phyloP scores from a whole-genome alignment of 1,140 invertebrate species.

The Musca domestica region DNA sequence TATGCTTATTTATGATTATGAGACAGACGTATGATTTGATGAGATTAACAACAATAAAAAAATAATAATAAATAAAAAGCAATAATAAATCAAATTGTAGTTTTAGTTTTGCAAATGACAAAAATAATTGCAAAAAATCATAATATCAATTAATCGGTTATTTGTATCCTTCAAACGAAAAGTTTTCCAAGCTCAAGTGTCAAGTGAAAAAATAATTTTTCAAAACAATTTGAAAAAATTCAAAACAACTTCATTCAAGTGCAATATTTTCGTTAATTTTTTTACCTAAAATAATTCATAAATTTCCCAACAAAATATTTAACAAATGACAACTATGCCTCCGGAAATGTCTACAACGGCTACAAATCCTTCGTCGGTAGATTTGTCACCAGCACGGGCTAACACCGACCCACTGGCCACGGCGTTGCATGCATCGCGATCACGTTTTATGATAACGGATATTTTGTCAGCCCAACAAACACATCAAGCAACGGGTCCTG shows the following conservation, averaged over 20 bases:
- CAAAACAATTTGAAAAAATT: neutral
- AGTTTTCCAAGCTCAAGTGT: neutral
- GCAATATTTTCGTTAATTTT: neutral
- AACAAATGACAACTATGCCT: conserved; percentile 52
- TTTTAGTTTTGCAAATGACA: neutral
- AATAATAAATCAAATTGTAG: neutral
- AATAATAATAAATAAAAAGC: too few relatives aligned
- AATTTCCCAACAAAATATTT: neutral
- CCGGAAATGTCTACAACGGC: conserved; percentile 50
- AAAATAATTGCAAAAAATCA: conserved; percentile 1
- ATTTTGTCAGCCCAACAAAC: conserved; percentile 60
- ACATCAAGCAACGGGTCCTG: neutral
- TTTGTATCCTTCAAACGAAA: too few relatives aligned
- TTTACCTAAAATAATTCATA: neutral
- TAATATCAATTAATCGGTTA: too few relatives aligned
- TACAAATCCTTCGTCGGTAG: conserved; percentile 20
- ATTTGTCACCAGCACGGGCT: conserved; percentile 40
- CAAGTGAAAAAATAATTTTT: neutral
- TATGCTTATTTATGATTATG: neutral
- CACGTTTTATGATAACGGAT: conserved; percentile 77
- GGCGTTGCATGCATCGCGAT: conserved; percentile 64
- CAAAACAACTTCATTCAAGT: neutral
- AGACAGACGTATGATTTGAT: too few relatives aligned
- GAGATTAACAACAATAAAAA: neutral
- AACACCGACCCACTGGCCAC: conserved; percentile 48